A percentile compares a stretch with the other conserved stretches of the same genome.
Conservation (phyloP, 2,797 vertebrate species). For the Sternarchorhynchus goeldii region DNA sequence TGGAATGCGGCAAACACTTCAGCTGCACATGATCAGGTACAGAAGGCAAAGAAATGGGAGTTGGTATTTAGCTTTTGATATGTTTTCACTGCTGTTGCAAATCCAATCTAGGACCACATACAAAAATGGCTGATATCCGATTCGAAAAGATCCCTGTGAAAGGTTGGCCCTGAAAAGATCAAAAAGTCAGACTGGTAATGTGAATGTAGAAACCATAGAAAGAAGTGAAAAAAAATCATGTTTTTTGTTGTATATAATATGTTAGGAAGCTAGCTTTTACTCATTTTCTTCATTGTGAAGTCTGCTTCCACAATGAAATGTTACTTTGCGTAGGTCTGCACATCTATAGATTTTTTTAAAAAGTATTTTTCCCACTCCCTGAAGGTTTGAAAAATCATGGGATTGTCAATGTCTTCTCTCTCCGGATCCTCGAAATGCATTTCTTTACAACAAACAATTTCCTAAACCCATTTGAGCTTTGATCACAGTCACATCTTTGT, state of each 20-base stretch:
- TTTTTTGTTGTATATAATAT: neutral
- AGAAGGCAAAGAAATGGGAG: no score
- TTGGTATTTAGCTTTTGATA: no score
- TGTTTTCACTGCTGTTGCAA: no score
- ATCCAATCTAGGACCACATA: no score
- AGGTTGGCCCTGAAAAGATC: no score
- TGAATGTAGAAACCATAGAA: no score
- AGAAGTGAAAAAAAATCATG: no score
- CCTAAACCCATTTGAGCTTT: constrained; percentile 27
- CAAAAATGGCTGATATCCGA: no score
- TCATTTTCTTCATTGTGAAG: neutral
- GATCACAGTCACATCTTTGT: neutral
- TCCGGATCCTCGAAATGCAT: constrained; percentile 14
- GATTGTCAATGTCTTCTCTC: neutral
- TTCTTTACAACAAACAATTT: constrained; percentile 28
- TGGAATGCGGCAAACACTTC: no score
- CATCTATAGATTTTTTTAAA: neutral
- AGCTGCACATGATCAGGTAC: no score
- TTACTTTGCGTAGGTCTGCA: neutral
- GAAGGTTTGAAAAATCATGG: neutral
- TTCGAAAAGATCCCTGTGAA: no score
- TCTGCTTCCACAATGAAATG: constrained; percentile 7
- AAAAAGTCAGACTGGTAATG: no score
- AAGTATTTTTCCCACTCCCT: neutral
- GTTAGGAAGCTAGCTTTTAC: neutral